Evolutionary conservation across 64 coral and sea anemone species (phyloP), one percentile per base, ranked within the genome.

Genomic region (Porites lutea): DNA sequence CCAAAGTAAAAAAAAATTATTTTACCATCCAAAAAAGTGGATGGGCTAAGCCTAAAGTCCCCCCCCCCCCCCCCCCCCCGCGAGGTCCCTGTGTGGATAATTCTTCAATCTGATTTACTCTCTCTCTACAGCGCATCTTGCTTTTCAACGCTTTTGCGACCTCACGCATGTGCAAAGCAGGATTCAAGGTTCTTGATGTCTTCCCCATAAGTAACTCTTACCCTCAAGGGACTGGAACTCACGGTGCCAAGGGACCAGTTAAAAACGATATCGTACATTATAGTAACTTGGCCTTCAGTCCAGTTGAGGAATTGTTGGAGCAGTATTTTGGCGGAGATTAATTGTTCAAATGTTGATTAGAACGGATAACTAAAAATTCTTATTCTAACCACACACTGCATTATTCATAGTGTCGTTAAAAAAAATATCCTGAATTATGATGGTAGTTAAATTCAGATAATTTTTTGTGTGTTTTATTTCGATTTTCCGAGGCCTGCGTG

Each of bases 221-320:
- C 51, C 74, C 91, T 4, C 75, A 61, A 49, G 91, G 91, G 62
- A 93, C 91, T 87, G 91, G 91, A 15, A 93, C 91, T 14, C 91
- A 93, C 50, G 74, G 71, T 10, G 85, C 57, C 22, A 43, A 75
- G 21, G 85, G 74, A 52, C 91, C 91, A 13, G 83, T 75, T 16
- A 51, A 70, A 50, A 93, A 93, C 65, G 91, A 93, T 21, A 65
- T 93, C 6, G 82, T 93, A 19, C 91, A 93, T 59, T 93, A 93
- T 65, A 93, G 82, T 22, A 93, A 93, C 74, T 62, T 79, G 20
- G 91, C 91, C 61, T 93, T 93, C 7, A 79, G 20, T 13, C 59
- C 82, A 8, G 91, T 82, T 14, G 91, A 93, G 27, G 91, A 93
- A 0, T 44, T 93, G 9, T 46, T 93, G 21, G 91, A 93, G 50